Conservation (phyloP, 2,888 invertebrate species). For the Tachina fera region DNA sequence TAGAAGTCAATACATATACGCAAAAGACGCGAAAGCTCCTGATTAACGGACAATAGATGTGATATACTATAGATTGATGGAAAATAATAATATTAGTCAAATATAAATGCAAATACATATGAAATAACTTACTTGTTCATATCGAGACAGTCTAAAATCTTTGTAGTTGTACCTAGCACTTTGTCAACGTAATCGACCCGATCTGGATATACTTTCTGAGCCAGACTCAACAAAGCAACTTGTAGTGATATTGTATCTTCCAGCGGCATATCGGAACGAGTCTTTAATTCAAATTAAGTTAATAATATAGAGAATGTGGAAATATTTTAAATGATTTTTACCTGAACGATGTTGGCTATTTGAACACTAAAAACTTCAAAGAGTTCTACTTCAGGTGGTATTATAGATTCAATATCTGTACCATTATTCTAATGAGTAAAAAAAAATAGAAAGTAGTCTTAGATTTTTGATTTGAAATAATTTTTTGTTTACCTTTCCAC, state of each 20-base stretch:
- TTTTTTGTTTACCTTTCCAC: conserved; percentile 84
- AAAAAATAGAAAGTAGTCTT: background rate
- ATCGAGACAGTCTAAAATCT: conserved; percentile 94
- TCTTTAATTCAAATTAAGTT: conserved; percentile 83
- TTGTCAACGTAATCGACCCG: conserved; percentile 97
- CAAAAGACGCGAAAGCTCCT: conserved; percentile 95
- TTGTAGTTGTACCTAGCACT: conserved; percentile 94
- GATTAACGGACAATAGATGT: conserved; percentile 88
- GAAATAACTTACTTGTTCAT: conserved; percentile 87
- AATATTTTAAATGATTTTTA: conserved; percentile 76
- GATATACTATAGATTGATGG: conserved; percentile 77
- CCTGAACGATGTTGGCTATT: conserved; percentile 97
- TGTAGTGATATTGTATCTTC: conserved; percentile 98
- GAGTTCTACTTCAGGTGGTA: conserved; percentile 94
- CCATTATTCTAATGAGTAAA: conserved; percentile 78
- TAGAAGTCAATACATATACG: conserved; percentile 98
- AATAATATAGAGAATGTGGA: background rate
- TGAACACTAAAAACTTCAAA: conserved; percentile 99
- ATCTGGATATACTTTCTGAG: conserved; percentile 98
- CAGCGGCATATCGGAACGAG: conserved; percentile 95
- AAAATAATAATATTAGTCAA: background rate
- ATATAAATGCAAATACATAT: background rate
- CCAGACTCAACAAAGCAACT: conserved; percentile 96
- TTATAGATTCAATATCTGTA: conserved; percentile 85
- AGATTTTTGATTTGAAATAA: background rate